A percentile compares a stretch with the other conserved stretches of the same genome.
These are phyloP conservation scores for Myanophis thanlyinensis DNA, from an alignment of 2,113 vertebrate species.

Conservation along the genomic window DNA sequence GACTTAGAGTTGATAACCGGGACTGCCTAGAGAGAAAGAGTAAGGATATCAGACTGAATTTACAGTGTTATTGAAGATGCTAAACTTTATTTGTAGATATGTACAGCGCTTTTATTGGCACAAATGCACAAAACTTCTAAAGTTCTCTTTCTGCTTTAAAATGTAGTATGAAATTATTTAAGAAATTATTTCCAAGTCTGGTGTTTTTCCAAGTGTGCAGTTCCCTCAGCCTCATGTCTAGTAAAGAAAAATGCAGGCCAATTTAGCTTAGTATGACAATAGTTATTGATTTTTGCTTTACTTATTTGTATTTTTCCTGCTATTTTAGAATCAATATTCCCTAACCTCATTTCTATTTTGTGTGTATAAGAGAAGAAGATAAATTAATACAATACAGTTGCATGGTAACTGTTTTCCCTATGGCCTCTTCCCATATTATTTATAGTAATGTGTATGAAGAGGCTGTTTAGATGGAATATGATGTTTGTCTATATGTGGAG, in stretches of 20 bases:
- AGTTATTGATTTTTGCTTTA: background rate
- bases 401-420: background rate
- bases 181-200: constrained; percentile 34
- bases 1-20: constrained; percentile 55
- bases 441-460: background rate
- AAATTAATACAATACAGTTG: background rate
- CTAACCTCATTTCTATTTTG: background rate
- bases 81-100: constrained; percentile 2
- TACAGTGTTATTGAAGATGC: constrained; percentile 39
- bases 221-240: background rate
- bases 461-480: background rate
- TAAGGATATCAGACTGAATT: constrained; percentile 48
- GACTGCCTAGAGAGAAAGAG: constrained; percentile 53
- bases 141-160: background rate
- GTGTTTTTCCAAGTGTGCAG: background rate
- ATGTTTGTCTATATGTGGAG: background rate
- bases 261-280: background rate
- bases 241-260: background rate
- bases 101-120: background rate
- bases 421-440: background rate
- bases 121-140: constrained; percentile 2
- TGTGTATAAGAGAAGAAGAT: background rate
- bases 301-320: background rate
- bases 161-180: background rate
- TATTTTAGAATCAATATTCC: background rate